Percentiles rank a stretch among this genome's conserved stretches.
Evolutionary conservation across 2,113 vertebrate genomes (phyloP).

Genomic region (Daphoenositta chrysoptera): DNA sequence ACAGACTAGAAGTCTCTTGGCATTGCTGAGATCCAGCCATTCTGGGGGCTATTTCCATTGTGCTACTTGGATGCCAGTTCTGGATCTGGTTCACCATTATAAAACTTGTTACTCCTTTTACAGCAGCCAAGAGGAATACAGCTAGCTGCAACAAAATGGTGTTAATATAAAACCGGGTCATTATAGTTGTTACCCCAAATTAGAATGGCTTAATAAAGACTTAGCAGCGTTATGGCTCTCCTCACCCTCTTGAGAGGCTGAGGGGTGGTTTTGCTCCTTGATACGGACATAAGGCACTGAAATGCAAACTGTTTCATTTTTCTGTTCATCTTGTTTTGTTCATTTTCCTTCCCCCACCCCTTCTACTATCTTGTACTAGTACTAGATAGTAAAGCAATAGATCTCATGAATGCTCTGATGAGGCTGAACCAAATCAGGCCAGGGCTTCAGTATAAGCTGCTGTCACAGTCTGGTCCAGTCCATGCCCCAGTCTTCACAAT

Average conservation of each 20-base stretch:
- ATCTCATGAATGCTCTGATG: slow-evolving; percentile 99
- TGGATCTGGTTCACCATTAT: background rate
- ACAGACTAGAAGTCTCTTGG: background rate
- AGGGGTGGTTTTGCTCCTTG: background rate
- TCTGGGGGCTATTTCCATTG: background rate
- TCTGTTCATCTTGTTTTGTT: slow-evolving; percentile 36
- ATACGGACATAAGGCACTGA: background rate
- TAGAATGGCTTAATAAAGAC: background rate
- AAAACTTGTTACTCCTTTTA: background rate
- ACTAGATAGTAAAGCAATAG: slow-evolving; percentile 98
- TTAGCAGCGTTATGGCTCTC: background rate
- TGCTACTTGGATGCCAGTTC: background rate
- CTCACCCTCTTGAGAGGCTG: background rate
- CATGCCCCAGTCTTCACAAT: slow-evolving; percentile 99
- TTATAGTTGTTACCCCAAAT: background rate
- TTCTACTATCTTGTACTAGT: slow-evolving; percentile 73
- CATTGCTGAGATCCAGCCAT: background rate
- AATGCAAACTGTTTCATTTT: slow-evolving; percentile 44
- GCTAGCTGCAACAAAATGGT: background rate
- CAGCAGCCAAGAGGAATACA: background rate
- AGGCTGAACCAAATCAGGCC: slow-evolving; percentile 98
- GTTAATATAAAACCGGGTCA: background rate
- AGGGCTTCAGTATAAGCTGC: slow-evolving; percentile 96
- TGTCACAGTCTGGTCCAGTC: slow-evolving; percentile 97
- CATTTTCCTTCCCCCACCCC: background rate